Percentiles rank a stretch among this genome's conserved stretches.
phyloP scores from a whole-genome alignment of 2,113 vertebrate genomes.

The Hymenochirus boettgeri region DNA sequence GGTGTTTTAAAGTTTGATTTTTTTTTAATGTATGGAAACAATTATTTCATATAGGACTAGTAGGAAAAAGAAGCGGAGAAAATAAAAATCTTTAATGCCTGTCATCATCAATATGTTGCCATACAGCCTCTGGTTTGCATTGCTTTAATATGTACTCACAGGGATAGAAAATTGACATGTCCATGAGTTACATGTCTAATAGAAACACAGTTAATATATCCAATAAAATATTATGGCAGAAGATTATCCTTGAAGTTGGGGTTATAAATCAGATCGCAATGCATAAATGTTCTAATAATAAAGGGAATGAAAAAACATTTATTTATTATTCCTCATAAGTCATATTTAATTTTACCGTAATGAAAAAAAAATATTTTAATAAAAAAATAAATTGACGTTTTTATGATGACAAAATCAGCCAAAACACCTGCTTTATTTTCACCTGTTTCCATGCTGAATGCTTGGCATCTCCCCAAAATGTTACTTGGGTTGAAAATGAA shows the following conservation, averaged over 20 bases:
- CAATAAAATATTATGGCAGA: constrained; percentile 1
- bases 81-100: not conserved
- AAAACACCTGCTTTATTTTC: constrained; percentile 8
- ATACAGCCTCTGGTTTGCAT: not conserved
- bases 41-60: not conserved
- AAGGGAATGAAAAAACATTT: not conserved
- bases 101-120: not conserved
- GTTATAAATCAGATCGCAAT: not conserved
- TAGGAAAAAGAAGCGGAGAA: not conserved
- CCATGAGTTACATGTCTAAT: not conserved
- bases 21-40: not conserved
- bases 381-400: constrained; percentile 6
- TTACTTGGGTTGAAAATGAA: not conserved
- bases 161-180: not conserved
- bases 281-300: not conserved
- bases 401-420: constrained; percentile 1
- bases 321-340: constrained; percentile 14
- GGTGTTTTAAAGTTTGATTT: no score
- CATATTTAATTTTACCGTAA: constrained; percentile 11
- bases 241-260: not conserved
- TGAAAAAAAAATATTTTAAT: constrained; percentile 4
- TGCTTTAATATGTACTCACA: not conserved
- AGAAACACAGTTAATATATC: not conserved
- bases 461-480: constrained; percentile 1
- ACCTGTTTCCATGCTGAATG: constrained; percentile 10